These are phyloP conservation scores for Chiridota heheva DNA, from an alignment of 35 echinoderm and acorn worm species.

Conservation along the genomic window DNA sequence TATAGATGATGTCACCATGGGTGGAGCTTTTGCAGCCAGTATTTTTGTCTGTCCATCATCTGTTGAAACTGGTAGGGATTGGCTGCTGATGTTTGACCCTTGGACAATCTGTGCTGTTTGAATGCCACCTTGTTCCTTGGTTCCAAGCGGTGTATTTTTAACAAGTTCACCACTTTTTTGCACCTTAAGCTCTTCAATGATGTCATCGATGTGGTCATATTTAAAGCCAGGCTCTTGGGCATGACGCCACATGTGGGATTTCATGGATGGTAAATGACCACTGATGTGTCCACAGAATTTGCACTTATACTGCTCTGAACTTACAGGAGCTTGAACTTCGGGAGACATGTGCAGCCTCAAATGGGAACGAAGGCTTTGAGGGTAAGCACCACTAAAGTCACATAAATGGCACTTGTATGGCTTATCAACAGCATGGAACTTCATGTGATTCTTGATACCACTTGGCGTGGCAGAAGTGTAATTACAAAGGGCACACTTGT, in stretches of 20 bases:
- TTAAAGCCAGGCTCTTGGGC: slow-evolving; percentile 84
- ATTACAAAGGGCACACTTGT: slow-evolving; percentile 77
- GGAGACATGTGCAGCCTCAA: slow-evolving; percentile 65
- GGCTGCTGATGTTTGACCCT: not conserved
- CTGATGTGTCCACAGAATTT: slow-evolving; percentile 89
- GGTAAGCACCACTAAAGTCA: slow-evolving; percentile 90
- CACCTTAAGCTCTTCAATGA: slow-evolving; percentile 34
- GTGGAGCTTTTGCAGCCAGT: not conserved
- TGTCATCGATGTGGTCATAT: slow-evolving; percentile 66
- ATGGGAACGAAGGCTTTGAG: slow-evolving; percentile 89
- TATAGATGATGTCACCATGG: not conserved
- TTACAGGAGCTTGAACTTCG: not conserved
- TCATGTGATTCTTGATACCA: slow-evolving; percentile 99
- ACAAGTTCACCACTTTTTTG: not conserved
- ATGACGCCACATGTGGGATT: slow-evolving; percentile 98
- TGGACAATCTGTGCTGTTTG: not conserved
- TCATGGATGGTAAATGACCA: slow-evolving; percentile 90
- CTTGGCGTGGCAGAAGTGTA: slow-evolving; percentile 76
- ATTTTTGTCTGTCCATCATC: not conserved
- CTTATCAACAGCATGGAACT: slow-evolving; percentile 87
- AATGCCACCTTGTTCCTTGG: not conserved
- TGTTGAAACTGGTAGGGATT: not conserved
- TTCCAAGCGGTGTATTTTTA: not conserved
- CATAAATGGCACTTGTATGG: slow-evolving; percentile 93
- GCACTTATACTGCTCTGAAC: slow-evolving; percentile 76